Evolutionary conservation across 2,113 vertebrate genomes (phyloP).

Genomic region (Peromyscus leucopus): DNA sequence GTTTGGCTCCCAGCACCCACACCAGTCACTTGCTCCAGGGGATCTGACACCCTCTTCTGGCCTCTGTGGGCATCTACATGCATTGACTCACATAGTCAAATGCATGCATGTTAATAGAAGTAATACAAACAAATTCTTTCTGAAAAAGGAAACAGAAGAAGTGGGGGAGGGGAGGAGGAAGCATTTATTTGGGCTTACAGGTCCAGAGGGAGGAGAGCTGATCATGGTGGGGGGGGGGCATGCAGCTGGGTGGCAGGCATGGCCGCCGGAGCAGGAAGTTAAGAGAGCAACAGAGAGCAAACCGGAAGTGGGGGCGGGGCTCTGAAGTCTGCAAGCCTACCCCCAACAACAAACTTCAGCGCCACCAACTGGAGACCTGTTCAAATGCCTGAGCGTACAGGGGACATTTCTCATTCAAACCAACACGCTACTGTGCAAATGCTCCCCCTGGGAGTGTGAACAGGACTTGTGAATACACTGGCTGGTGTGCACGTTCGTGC

Average conservation of each 20-base stretch:
- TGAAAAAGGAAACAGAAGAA: neutral
- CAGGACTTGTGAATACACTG: neutral
- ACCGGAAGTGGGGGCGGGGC: neutral
- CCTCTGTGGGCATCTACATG: neutral
- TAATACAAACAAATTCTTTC: neutral
- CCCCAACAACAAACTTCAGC: neutral
- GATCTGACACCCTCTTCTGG: neutral
- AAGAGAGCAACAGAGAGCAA: neutral
- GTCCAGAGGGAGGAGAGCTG: neutral
- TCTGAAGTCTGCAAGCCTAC: neutral
- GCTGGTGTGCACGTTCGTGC: neutral
- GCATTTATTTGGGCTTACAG: neutral
- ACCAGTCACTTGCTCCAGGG: neutral
- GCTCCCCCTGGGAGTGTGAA: neutral
- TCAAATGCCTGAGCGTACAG: neutral
- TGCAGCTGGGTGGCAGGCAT: neutral
- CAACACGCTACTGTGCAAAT: neutral
- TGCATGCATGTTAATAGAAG: neutral
- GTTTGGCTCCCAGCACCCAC: too few relatives aligned
- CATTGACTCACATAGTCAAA: neutral
- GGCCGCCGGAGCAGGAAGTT: neutral
- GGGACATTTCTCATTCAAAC: neutral
- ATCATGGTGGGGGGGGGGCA: neutral
- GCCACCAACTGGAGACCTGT: neutral
- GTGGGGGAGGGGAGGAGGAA: neutral